Evolutionary conservation across 2,888 invertebrate genomes (phyloP).

Genomic region (Bombylius major): DNA sequence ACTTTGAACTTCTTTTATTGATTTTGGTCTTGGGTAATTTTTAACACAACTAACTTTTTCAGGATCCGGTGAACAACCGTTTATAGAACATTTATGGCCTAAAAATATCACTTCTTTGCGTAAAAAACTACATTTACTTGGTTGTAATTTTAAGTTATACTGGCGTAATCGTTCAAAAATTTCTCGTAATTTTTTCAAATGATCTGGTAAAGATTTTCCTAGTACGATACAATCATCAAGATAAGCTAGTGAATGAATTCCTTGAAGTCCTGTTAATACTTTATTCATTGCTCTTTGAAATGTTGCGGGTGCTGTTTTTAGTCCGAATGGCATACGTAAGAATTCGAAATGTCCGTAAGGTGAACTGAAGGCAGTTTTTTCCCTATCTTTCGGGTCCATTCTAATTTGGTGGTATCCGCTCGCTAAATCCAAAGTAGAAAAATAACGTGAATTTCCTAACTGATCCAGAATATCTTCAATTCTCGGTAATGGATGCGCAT

Average conservation of each 20-base stretch:
- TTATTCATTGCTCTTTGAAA: conserved; percentile 27
- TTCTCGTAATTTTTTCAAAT: conserved; percentile 3
- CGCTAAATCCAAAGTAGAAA: conserved; percentile 28
- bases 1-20: conserved; percentile 1
- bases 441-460: conserved; percentile 19
- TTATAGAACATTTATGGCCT: conserved; percentile 21
- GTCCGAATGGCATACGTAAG: not conserved
- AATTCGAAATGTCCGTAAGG: conserved; percentile 23
- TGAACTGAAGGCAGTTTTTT: conserved; percentile 13
- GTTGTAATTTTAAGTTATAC: conserved; percentile 18
- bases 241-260: conserved; percentile 9
- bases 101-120: conserved; percentile 9
- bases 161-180: conserved; percentile 16
- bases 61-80: conserved; percentile 20
- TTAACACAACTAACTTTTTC: conserved; percentile 2
- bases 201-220: conserved; percentile 11
- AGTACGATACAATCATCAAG: conserved; percentile 8
- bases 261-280: conserved; percentile 25
- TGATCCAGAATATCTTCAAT: conserved; percentile 13
- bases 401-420: conserved; percentile 30
- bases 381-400: conserved; percentile 13
- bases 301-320: not conserved
- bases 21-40: no score
- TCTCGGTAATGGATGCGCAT: conserved; percentile 8
- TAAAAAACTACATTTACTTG: conserved; percentile 18